Percentiles rank a stretch among this genome's conserved stretches.
Conservation (phyloP, 53 echinoderm and acorn worm species). For the Astropecten irregularis region DNA sequence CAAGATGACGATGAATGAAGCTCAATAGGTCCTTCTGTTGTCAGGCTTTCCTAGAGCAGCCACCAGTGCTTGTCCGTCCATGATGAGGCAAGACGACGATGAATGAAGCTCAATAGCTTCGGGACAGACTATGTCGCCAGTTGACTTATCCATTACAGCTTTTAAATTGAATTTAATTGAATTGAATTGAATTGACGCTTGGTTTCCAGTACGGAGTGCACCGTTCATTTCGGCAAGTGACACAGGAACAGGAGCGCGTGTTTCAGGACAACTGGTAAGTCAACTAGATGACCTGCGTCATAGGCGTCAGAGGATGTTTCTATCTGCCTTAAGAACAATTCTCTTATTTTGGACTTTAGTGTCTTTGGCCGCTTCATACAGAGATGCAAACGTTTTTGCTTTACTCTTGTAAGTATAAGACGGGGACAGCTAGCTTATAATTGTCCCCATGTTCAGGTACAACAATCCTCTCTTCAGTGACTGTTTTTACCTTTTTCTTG, state of each 20-base stretch:
- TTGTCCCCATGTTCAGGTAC: not conserved
- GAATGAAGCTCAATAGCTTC: conserved; percentile 30
- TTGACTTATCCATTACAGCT: not conserved
- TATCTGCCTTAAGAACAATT: conserved; percentile 26
- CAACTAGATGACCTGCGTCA: conserved; percentile 27
- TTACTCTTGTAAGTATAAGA: not conserved
- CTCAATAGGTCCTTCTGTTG: no score
- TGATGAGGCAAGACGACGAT: no score
- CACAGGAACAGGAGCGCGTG: conserved; percentile 49
- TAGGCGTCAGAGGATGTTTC: conserved; percentile 37
- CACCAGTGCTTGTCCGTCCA: no score
- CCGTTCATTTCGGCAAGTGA: conserved; percentile 48
- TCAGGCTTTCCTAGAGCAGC: no score
- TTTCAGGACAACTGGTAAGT: conserved; percentile 22
- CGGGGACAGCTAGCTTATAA: not conserved
- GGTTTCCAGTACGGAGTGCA: conserved; percentile 47
- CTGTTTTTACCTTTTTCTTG: not conserved
- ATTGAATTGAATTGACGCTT: conserved; percentile 19
- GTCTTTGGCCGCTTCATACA: not conserved
- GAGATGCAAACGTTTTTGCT: not conserved
- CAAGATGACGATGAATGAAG: no score
- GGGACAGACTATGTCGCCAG: conserved; percentile 11
- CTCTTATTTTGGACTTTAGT: not conserved
- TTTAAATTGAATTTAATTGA: no score
- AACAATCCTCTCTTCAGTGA: not conserved